phyloP scores from a whole-genome alignment of 2,797 vertebrate genomes.

The Molossus alvarezi region DNA sequence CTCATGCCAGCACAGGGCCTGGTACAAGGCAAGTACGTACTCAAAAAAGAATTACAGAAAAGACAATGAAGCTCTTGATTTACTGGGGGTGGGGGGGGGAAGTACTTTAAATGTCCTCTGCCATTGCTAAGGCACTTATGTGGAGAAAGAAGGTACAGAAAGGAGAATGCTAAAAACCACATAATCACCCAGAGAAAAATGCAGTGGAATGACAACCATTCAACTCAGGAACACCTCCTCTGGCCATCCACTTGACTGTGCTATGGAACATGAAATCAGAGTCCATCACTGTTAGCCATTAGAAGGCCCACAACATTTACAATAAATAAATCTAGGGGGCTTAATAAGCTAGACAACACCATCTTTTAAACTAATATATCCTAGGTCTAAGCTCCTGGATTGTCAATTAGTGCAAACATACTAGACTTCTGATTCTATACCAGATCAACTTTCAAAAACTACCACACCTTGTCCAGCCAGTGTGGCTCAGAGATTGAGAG shows the following conservation, averaged over 20 bases:
- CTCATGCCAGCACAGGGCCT: background rate
- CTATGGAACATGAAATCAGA: background rate
- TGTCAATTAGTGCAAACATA: background rate
- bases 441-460: background rate
- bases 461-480: background rate
- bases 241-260: background rate
- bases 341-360: background rate
- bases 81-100: background rate
- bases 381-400: background rate
- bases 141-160: background rate
- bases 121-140: background rate
- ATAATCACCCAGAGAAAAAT: background rate
- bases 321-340: background rate
- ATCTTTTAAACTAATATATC: slow-evolving; percentile 23
- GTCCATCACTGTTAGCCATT: background rate
- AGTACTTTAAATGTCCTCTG: background rate
- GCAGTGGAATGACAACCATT: no score
- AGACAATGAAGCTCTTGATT: background rate
- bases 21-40: background rate
- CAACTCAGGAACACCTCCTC: rapidly evolving
- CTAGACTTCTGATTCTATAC: background rate
- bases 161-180: background rate
- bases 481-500: no score
- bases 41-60: background rate
- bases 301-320: background rate